Evolutionary conservation across 2,888 invertebrate genomes (phyloP).

Genomic region (Macrophya annulata): DNA sequence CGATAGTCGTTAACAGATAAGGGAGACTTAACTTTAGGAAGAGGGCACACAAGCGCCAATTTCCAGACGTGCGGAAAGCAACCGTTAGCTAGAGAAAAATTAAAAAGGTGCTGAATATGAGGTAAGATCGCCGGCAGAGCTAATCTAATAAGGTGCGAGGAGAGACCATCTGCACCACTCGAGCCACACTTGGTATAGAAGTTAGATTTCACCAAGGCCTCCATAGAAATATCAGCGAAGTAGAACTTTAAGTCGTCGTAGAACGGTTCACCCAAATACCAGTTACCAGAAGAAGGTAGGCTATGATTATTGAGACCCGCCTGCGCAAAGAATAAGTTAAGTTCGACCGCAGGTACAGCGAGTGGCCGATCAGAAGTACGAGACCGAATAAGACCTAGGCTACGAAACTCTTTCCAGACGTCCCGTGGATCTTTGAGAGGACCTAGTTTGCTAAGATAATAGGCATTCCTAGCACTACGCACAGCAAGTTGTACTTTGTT

Average conservation of each 20-base stretch:
- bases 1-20: slow-evolving; percentile 5
- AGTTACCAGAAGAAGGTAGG: neutral
- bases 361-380: neutral
- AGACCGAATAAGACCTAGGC: neutral
- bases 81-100: neutral
- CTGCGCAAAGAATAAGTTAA: neutral
- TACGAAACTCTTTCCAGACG: neutral
- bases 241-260: neutral
- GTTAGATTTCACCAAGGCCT: neutral
- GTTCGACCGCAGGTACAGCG: neutral
- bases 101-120: neutral
- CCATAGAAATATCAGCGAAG: neutral
- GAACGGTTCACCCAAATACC: neutral
- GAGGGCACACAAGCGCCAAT: slow-evolving; percentile 19
- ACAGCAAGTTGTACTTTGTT: neutral
- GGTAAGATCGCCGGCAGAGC: neutral
- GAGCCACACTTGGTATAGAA: neutral
- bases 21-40: slow-evolving; percentile 23
- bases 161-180: neutral
- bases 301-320: neutral
- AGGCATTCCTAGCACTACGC: neutral
- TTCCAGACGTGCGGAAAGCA: slow-evolving; percentile 14
- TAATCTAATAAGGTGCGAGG: neutral
- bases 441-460: neutral
- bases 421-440: neutral